phyloP scores from a whole-genome alignment of 2,113 vertebrate genomes.

The Neolamprologus cancellatus region DNA sequence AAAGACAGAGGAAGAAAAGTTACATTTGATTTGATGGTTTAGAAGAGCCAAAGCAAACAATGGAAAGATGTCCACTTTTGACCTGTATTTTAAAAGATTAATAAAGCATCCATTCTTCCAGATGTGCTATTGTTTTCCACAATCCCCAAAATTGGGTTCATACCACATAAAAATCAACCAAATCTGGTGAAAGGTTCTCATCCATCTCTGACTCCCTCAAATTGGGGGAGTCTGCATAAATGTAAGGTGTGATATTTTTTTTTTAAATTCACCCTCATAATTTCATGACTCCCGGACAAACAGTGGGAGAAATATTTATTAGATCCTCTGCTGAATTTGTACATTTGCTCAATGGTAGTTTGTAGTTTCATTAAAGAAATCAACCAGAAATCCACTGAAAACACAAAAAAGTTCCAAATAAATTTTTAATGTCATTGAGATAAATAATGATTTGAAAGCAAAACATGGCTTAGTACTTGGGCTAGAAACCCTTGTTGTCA shows the following conservation, averaged over 20 bases:
- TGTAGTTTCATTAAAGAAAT: neutral
- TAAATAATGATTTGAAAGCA: neutral
- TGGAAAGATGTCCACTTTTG: neutral
- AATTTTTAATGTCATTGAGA: neutral
- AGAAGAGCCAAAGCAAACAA: neutral
- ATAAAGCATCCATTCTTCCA: neutral
- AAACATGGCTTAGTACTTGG: neutral
- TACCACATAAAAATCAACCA: neutral
- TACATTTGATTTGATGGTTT: neutral
- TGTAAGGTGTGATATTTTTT: neutral
- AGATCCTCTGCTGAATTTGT: neutral
- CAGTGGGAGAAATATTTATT: neutral
- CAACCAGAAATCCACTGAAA: neutral
- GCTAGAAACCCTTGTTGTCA: neutral
- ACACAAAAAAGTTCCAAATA: neutral
- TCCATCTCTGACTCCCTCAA: neutral
- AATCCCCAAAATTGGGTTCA: rapidly evolving
- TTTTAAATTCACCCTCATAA: neutral
- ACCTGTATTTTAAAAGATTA: neutral
- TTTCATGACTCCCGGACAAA: neutral
- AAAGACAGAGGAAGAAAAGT: neutral
- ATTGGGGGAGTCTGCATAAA: neutral
- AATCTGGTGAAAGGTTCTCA: neutral
- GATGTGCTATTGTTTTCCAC: neutral
- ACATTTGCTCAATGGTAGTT: neutral